Percentiles rank a stretch among this genome's conserved stretches.
Conservation (phyloP, 2,888 invertebrate species). For the Barypeithes pellucidus region DNA sequence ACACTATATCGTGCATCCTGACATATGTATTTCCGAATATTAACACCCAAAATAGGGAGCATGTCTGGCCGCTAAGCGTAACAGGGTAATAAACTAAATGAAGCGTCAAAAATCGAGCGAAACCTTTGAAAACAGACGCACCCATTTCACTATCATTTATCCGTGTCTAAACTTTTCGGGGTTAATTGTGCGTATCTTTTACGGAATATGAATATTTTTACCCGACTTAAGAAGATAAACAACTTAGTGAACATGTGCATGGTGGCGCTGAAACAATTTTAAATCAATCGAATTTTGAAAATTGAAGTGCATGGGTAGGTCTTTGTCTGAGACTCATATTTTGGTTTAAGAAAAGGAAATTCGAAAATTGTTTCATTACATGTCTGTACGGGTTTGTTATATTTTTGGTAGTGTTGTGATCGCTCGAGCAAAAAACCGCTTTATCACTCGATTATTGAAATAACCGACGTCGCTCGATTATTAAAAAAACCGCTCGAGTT, state of each 20-base stretch:
- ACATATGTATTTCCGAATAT: constrained; percentile 33
- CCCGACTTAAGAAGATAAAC: not conserved
- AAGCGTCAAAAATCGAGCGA: constrained; percentile 27
- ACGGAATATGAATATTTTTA: not conserved
- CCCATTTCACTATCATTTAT: constrained; percentile 1
- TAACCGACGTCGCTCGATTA: too few species aligned
- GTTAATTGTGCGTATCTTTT: constrained; percentile 24
- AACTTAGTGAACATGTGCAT: not conserved
- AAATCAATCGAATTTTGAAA: too few species aligned
- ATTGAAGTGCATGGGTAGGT: too few species aligned
- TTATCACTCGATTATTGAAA: too few species aligned
- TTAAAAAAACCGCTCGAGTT: too few species aligned
- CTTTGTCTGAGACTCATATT: too few species aligned
- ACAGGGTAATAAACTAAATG: constrained; percentile 33
- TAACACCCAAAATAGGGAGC: constrained; percentile 26
- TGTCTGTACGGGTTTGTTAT: too few species aligned
- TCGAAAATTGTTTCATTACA: too few species aligned
- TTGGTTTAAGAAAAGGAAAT: too few species aligned
- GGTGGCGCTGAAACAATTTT: too few species aligned
- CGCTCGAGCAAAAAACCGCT: too few species aligned
- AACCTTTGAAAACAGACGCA: constrained; percentile 29
- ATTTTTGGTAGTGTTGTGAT: too few species aligned
- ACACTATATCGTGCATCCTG: not conserved
- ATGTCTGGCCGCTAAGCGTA: constrained; percentile 20
- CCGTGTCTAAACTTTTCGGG: constrained; percentile 14